Evolutionary conservation across 2,113 vertebrate genomes (phyloP).

Genomic region (Rhabdomys dilectus): DNA sequence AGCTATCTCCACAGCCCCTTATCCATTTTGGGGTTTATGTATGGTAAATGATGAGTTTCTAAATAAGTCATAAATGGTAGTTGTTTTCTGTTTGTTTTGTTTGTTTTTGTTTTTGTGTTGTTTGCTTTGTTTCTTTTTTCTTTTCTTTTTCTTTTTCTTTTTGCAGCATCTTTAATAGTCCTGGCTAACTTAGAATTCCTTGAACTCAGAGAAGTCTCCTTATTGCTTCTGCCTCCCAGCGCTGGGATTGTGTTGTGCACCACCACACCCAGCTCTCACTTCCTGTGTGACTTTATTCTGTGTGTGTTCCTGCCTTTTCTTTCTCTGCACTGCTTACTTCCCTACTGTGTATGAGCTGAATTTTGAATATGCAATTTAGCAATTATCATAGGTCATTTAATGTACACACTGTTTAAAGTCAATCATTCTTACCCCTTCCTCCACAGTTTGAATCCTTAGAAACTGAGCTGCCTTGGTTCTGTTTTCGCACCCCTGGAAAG

Average conservation of each 20-base stretch:
- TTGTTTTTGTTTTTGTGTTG: background rate
- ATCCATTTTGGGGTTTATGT: background rate
- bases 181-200: background rate
- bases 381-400: background rate
- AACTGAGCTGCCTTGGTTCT: background rate
- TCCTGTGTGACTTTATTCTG: background rate
- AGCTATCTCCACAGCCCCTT: background rate
- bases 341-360: background rate
- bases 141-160: background rate
- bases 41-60: background rate
- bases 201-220: background rate
- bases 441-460: constrained; percentile 6
- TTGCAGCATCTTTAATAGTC: background rate
- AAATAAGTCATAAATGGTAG: background rate
- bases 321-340: background rate
- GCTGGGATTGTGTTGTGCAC: background rate
- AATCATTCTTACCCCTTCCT: background rate
- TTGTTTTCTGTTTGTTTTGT: background rate
- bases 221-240: background rate
- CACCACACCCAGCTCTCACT: background rate
- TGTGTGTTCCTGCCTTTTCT: background rate
- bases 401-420: background rate
- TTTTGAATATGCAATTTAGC: background rate
- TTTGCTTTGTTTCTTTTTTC: background rate
- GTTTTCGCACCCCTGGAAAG: background rate